These are phyloP conservation scores for Brachymystax lenok DNA, from an alignment of 2,797 vertebrate genomes.

Conservation along the genomic window DNA sequence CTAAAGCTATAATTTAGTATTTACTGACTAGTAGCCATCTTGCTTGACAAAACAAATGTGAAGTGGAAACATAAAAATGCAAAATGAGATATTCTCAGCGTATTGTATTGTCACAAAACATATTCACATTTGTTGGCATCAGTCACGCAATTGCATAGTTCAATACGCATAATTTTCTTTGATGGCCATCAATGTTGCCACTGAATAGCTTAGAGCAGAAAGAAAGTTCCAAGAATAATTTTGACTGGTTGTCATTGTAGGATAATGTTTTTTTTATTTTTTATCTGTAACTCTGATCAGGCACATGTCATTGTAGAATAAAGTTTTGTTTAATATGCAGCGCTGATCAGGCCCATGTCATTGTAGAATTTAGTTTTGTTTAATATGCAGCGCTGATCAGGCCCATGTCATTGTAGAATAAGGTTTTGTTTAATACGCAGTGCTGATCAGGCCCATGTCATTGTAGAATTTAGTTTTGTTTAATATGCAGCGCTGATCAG, in stretches of 20 bases:
- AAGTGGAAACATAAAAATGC: background rate
- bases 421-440: no score
- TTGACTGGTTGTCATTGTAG: background rate
- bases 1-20: background rate
- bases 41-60: constrained; percentile 3
- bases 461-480: no score
- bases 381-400: no score
- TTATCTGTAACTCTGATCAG: background rate
- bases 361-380: no score
- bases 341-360: no score
- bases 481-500: no score
- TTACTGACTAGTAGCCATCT: background rate
- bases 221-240: background rate
- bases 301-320: background rate
- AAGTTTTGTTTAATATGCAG: no score
- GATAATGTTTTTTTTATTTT: background rate
- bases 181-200: background rate
- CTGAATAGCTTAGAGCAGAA: background rate
- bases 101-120: background rate
- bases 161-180: background rate
- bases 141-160: background rate
- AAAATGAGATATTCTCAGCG: background rate
- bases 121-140: background rate
- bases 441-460: no score
- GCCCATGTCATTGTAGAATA: no score